A percentile compares a stretch with the other conserved stretches of the same genome.
These are phyloP conservation scores for Yponomeuta cagnagella DNA, from an alignment of 2,888 invertebrate species.

Conservation along the genomic window DNA sequence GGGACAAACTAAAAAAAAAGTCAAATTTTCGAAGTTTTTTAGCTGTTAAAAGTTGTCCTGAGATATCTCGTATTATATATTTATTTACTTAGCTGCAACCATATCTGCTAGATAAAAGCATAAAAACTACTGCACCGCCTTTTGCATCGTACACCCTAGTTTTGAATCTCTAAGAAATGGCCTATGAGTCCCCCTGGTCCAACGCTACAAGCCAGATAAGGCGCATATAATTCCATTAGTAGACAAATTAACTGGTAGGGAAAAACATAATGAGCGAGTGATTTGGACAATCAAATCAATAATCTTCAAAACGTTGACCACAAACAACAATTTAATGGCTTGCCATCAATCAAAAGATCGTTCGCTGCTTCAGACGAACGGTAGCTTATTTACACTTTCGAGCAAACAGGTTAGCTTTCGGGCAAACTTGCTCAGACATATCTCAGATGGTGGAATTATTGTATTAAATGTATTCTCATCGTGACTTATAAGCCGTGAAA, in stretches of 20 bases:
- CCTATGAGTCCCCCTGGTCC: not conserved
- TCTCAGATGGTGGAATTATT: constrained; percentile 9
- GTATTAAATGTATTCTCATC: constrained; percentile 11
- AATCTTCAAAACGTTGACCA: constrained; percentile 20
- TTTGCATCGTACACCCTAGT: too few species aligned
- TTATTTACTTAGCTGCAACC: too few species aligned
- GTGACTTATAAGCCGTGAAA: constrained; percentile 16
- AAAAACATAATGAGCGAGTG: constrained; percentile 6
- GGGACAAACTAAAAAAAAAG: too few species aligned
- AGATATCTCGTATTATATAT: too few species aligned
- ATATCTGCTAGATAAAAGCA: too few species aligned
- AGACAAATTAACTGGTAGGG: not conserved
- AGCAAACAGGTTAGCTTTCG: constrained; percentile 20
- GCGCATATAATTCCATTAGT: constrained; percentile 13
- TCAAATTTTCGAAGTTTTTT: too few species aligned
- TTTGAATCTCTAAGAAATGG: too few species aligned
- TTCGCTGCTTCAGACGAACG: constrained; percentile 22
- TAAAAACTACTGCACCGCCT: too few species aligned
- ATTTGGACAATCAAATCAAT: constrained; percentile 11
- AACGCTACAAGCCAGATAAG: not conserved
- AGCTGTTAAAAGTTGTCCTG: too few species aligned
- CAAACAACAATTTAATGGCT: constrained; percentile 27
- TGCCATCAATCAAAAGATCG: constrained; percentile 25
- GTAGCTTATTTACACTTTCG: constrained; percentile 23
- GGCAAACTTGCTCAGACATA: constrained; percentile 6